A percentile compares a stretch with the other conserved stretches of the same genome.
phyloP scores from a whole-genome alignment of 1,140 invertebrate genomes.

The Colletes gigas region DNA sequence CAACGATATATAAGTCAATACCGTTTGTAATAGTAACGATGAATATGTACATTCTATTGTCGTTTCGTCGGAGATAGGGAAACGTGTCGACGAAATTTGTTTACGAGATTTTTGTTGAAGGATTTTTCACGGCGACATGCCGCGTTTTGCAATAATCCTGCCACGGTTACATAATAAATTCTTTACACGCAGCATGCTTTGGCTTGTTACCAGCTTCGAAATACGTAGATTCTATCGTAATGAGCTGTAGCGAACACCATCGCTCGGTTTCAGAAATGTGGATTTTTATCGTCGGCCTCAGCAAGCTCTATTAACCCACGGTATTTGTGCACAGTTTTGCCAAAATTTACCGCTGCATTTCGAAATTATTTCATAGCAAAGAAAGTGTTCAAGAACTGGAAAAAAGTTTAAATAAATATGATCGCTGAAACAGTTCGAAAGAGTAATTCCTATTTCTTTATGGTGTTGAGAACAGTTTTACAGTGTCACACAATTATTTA shows the following conservation, averaged over 20 bases:
- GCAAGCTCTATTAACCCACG: neutral
- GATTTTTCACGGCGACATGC: slow-evolving; percentile 28
- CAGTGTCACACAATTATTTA: no score
- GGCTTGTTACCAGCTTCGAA: slow-evolving; percentile 64
- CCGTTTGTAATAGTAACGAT: no score
- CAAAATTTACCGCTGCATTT: neutral
- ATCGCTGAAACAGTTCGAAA: no score
- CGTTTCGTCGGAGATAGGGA: neutral
- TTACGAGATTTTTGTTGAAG: slow-evolving; percentile 23
- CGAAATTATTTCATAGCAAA: neutral
- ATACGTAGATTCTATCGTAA: slow-evolving; percentile 68
- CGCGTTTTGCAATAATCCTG: slow-evolving; percentile 61
- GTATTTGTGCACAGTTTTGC: neutral
- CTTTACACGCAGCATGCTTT: slow-evolving; percentile 53
- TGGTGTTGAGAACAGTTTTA: no score
- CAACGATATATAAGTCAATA: no score
- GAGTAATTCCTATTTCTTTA: no score
- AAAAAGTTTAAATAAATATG: no score
- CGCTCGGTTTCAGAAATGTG: slow-evolving; percentile 41
- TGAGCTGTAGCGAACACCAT: slow-evolving; percentile 55
- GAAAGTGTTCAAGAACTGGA: no score
- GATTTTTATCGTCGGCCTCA: neutral
- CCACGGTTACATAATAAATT: slow-evolving; percentile 65
- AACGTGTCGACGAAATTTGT: neutral
- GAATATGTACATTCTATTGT: neutral